Evolutionary conservation across 1,140 invertebrate species (phyloP).

Genomic region (Parapsyche elsis): DNA sequence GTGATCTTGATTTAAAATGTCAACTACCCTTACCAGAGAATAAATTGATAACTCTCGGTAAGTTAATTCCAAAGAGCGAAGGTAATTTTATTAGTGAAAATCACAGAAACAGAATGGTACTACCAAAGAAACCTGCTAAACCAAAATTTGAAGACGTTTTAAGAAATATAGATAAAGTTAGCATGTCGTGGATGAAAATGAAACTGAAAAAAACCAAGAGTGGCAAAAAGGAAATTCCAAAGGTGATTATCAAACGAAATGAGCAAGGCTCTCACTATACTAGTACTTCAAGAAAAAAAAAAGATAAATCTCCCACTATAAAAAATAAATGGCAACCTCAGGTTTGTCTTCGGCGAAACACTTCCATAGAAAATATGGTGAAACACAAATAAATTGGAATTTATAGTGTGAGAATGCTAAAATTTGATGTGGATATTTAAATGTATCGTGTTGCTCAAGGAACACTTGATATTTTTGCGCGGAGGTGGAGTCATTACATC

Average conservation of each 20-base stretch:
- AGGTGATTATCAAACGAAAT: slow-evolving; percentile 66
- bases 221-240: slow-evolving; percentile 61
- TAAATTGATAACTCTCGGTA: slow-evolving; percentile 60
- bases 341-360: slow-evolving; percentile 65
- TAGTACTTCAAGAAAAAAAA: slow-evolving; percentile 57
- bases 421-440: not conserved
- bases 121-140: slow-evolving; percentile 60
- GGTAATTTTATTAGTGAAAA: not conserved
- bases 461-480: not conserved
- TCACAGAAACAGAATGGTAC: slow-evolving; percentile 38
- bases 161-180: slow-evolving; percentile 66
- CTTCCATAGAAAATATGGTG: slow-evolving; percentile 64
- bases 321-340: slow-evolving; percentile 67
- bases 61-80: not conserved
- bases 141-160: slow-evolving; percentile 68
- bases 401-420: not conserved
- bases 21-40: slow-evolving; percentile 64
- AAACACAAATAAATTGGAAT: slow-evolving; percentile 25
- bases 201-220: slow-evolving; percentile 62
- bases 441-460: not conserved
- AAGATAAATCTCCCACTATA: slow-evolving; percentile 61
- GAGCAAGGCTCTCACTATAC: slow-evolving; percentile 65
- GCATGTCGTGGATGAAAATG: slow-evolving; percentile 60
- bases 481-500: not conserved
- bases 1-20: slow-evolving; percentile 61